Base-by-base conservation (phyloP, 2,113 vertebrate genomes). In the Oncorhynchus clarkii region DNA sequence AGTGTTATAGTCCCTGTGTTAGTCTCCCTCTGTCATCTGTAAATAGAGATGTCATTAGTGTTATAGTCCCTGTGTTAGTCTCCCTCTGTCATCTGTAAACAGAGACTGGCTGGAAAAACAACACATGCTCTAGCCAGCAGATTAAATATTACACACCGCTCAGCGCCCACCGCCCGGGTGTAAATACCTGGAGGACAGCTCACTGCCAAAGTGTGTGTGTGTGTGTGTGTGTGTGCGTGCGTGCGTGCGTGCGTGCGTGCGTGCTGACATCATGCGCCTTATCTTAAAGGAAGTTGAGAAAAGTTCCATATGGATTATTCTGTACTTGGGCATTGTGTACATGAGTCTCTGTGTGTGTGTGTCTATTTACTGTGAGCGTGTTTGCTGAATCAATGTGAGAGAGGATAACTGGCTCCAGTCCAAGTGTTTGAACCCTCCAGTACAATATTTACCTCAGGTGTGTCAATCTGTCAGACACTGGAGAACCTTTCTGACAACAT, bases 161-260 rank as follows among this genome's bases (percentile, higher is more conserved):
- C 67, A 18, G 31, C 16, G 2, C 60, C 59, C 59, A 20, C 18
- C 20, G n/a, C 29, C 14, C 71, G n/a, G 31, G 48, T 67, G 60
- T 39, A 85, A 85, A 86, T 79, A 89, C 78, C 77, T 86, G 60
- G 31, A 82, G 77, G 78, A 70, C 72, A 64, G 67, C 51, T 77
- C 1, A 12, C 31, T 67, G 29, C 34, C 34, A 39, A 9, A 39
- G 34, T 18, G 8, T 18, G 12, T 11, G 49, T 48, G 31, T 69
- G 64, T 72, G 68, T 39, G 69, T 78, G 39, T 59, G 54, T 67
- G 3, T 82, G 78, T 87, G n/a, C n/a, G n/a, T n/a, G n/a, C n/a
- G n/a, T n/a, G n/a, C n/a, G n/a, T n/a, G n/a, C n/a, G n/a, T n/a
- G n/a, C n/a, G n/a, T n/a, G n/a, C n/a, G n/a, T n/a, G n/a, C n/a